Evolutionary conservation across 2,797 vertebrate genomes (phyloP), one percentile per base, ranked within the genome.

Genomic region (Pteropus rufus): DNA sequence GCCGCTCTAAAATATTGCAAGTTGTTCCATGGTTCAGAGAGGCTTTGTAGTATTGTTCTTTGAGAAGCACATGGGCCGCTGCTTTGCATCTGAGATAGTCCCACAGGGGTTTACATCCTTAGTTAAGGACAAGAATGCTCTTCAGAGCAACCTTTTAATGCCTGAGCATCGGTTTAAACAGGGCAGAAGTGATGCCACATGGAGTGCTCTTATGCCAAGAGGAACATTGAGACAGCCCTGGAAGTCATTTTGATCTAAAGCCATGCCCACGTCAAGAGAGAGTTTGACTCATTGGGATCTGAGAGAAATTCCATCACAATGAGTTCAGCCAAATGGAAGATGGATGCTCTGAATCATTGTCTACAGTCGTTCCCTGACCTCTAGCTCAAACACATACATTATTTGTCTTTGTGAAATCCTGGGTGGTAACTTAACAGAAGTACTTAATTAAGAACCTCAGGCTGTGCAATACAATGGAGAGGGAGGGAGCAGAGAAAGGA

Each of bases 371-470:
- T 88, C 36, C 29, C 52, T 70, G 72, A 93, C 34, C 9, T 70
- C 65, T 44, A 52, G 60, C 69, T 93, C 88, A 94, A 81, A 89
- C 19, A 29, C 21, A 41, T 56, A 14, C 29, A 23, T 77, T 10
- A 41, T 4, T 49, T 31, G 14, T 60, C 54, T 84, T 80, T 3
- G 1, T 62, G 70, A 73, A 87, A 56, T 62, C 36, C 29, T 49
- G 5, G n/a, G 46, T 76, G 69, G 72, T 64, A 81, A 87, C 65
- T 94, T 70, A 75, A 73, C 62, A 81, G n/a, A 94, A 62, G 19
- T 34, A n/a, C 24, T 93, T 97, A 52, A 80, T 86, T 90, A 56
- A 64, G 56, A 94, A 75, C 24, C 31, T 64, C 41, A 80, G 76
- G 12, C n/a, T 84, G 19, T 83, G 34, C 67, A 62, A 9, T 80